Percentiles rank a stretch among this genome's conserved stretches.
Evolutionary conservation across 2,113 vertebrate species (phyloP).

Genomic region (Anarrhichthys ocellatus): DNA sequence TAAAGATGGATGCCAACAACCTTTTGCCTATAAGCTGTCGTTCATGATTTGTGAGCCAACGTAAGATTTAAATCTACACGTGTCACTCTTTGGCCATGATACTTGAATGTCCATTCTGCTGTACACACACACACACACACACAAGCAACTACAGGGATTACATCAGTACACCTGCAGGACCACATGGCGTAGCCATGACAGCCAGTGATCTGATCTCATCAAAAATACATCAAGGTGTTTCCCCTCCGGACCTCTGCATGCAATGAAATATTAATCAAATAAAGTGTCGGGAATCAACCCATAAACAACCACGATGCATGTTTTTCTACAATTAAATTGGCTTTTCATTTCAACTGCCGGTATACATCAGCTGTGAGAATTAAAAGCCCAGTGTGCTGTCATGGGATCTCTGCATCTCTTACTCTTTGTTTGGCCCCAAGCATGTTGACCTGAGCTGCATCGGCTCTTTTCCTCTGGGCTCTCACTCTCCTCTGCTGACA

Average conservation of each 20-base stretch:
- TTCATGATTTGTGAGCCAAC: background rate
- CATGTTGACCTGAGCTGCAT: constrained; percentile 24
- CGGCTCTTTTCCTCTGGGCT: constrained; percentile 5
- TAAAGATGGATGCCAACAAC: background rate
- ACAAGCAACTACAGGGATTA: constrained; percentile 16
- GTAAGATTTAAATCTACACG: background rate
- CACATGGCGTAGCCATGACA: constrained; percentile 46
- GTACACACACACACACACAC: background rate
- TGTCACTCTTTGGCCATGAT: background rate
- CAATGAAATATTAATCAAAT: constrained; percentile 65
- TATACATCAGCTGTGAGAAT: background rate
- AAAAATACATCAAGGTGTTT: constrained; percentile 73
- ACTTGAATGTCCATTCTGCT: background rate
- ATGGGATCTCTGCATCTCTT: background rate
- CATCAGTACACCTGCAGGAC: constrained; percentile 49
- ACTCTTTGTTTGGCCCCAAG: constrained; percentile 27
- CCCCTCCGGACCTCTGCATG: constrained; percentile 57
- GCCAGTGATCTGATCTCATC: constrained; percentile 62
- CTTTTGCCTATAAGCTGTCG: too few relatives aligned
- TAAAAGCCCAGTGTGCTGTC: background rate
- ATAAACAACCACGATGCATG: constrained; percentile 23
- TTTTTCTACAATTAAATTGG: constrained; percentile 21
- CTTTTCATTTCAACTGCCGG: background rate
- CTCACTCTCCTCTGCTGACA: constrained; percentile 12
- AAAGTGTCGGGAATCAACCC: background rate